Conservation (phyloP, 2,797 vertebrate species). For the Pogonophryne albipinna region DNA sequence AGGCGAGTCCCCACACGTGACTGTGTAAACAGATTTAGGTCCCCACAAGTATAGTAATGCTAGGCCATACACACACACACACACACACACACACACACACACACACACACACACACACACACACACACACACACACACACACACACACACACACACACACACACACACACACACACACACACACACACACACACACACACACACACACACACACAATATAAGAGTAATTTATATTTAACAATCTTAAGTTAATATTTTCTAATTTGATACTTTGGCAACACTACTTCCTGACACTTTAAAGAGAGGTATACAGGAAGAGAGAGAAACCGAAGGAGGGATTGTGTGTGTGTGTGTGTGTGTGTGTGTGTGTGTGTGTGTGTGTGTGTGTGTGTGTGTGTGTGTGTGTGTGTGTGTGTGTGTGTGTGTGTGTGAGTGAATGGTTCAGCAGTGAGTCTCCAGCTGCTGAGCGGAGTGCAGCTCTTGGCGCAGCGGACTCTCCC, state of each 20-base stretch:
- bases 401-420: slow-evolving; percentile 40
- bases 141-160: neutral
- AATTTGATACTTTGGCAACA: too few relatives aligned
- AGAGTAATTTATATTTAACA: too few relatives aligned
- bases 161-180: neutral
- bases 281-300: too few relatives aligned
- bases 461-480: slow-evolving; percentile 64
- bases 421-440: slow-evolving; percentile 26
- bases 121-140: neutral
- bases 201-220: neutral
- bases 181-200: neutral
- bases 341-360: slow-evolving; percentile 16
- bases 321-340: slow-evolving; percentile 4
- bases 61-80: too few relatives aligned
- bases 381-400: slow-evolving; percentile 3
- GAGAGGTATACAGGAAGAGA: neutral
- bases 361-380: slow-evolving; percentile 10
- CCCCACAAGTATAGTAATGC: too few relatives aligned
- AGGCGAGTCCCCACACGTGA: too few relatives aligned
- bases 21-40: too few relatives aligned
- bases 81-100: too few relatives aligned
- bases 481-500: neutral
- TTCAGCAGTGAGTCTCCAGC: slow-evolving; percentile 68
- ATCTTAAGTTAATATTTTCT: too few relatives aligned
- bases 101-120: neutral